Evolutionary conservation across 2,113 vertebrate genomes (phyloP).

Genomic region (Shinisaurus crocodilurus): DNA sequence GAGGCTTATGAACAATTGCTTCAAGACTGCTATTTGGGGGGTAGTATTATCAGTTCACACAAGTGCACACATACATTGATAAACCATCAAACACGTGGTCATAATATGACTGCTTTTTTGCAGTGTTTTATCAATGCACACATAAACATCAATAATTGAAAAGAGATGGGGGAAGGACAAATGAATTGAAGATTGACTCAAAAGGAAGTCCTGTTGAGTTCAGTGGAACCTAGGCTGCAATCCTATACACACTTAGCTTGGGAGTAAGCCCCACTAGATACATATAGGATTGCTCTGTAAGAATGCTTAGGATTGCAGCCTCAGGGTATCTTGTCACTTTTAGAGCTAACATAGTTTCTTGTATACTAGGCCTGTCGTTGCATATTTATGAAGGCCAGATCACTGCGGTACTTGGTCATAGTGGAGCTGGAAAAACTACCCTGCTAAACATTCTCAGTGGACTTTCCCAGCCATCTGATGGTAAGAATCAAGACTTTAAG

Average conservation of each 20-base stretch:
- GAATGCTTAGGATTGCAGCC: neutral
- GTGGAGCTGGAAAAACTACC: slow-evolving; percentile 87
- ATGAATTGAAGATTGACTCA: neutral
- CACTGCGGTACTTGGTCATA: slow-evolving; percentile 88
- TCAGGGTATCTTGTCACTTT: neutral
- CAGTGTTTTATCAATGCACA: too few relatives aligned
- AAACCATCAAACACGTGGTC: too few relatives aligned
- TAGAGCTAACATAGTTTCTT: neutral
- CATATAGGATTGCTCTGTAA: neutral
- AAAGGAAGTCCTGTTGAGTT: neutral
- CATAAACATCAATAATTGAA: neutral
- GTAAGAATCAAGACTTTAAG: slow-evolving; percentile 57
- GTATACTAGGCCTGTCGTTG: slow-evolving; percentile 81
- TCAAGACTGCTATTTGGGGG: too few relatives aligned
- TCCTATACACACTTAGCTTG: too few relatives aligned
- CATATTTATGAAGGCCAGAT: slow-evolving; percentile 90
- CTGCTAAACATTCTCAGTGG: slow-evolving; percentile 88
- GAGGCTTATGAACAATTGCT: too few relatives aligned
- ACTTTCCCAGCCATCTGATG: slow-evolving; percentile 82
- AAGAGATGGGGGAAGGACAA: neutral
- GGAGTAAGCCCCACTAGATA: neutral
- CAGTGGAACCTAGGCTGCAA: neutral
- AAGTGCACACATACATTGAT: too few relatives aligned
- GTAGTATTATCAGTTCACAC: neutral
- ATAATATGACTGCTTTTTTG: too few relatives aligned